Evolutionary conservation across 2,888 invertebrate genomes (phyloP).

Genomic region (Sialis fuliginosa): DNA sequence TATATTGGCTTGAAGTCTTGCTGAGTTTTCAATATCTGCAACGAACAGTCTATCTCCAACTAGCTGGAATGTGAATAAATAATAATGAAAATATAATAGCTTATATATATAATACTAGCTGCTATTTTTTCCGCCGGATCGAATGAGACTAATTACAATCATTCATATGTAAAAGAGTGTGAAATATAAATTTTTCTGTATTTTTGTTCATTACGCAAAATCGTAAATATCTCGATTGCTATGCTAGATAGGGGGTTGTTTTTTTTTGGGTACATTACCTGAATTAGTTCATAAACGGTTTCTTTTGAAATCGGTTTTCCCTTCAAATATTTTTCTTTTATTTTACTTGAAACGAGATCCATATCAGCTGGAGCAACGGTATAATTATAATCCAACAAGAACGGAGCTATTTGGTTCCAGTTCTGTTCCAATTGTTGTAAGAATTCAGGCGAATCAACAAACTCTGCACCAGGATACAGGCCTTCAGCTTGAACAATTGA

Average conservation of each 20-base stretch:
- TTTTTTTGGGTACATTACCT: no score
- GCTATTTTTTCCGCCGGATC: no score
- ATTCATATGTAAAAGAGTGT: no score
- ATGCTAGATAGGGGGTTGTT: no score
- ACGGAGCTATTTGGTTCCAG: slow-evolving; percentile 22
- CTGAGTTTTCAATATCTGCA: slow-evolving; percentile 37
- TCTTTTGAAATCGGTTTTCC: slow-evolving; percentile 15
- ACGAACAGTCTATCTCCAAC: slow-evolving; percentile 46
- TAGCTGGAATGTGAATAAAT: slow-evolving; percentile 24
- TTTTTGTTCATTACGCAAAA: no score
- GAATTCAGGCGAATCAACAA: slow-evolving; percentile 3
- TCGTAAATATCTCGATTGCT: no score
- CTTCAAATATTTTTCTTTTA: slow-evolving; percentile 20
- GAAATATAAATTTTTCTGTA: no score
- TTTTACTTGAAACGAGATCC: slow-evolving; percentile 16
- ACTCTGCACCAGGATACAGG: slow-evolving; percentile 17
- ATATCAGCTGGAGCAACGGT: slow-evolving; percentile 15
- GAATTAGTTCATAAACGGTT: slow-evolving; percentile 15
- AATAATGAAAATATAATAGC: no score
- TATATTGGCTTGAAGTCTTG: slow-evolving; percentile 35
- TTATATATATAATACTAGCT: no score
- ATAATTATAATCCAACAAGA: slow-evolving; percentile 23
- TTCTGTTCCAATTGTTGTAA: slow-evolving; percentile 14
- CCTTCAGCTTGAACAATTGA: slow-evolving; percentile 55
- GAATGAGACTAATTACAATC: no score